Evolutionary conservation across 2,797 vertebrate species (phyloP), one percentile per base, ranked within the genome.

Genomic region (Hippoglossus hippoglossus): DNA sequence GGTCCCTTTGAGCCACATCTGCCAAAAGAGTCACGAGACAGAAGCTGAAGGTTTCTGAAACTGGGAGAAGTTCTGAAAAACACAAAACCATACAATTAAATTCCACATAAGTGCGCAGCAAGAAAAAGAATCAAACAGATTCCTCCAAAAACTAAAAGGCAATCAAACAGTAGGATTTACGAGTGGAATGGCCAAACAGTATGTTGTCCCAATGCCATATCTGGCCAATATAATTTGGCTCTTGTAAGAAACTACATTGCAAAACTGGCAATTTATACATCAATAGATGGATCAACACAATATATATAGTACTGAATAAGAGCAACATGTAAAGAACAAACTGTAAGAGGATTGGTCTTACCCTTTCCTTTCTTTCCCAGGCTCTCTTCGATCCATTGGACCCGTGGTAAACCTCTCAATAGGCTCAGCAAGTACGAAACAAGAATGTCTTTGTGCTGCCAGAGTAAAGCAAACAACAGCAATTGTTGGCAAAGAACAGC

Each of bases 341-440:
- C 13, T 62, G 16, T 85, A 82, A 87, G 81, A 86, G 79, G 88
- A 91, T 89, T 89, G 64, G 71, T 59, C 77, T 91, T 91, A 99
- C 97, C 97, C 94, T 93, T 96, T 92, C 94, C 91, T 92, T 97
- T 98, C 77, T 96, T 96, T 77, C 95, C 94, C 2, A 92, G 95
- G 92, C 92, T 96, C 88, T 99, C 97, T 92, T 99, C 98, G 69
- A 99, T 97, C 98, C 98, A 99, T 0, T 97, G 96, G 54, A 98
- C 96, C 87, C 96, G 96, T 63, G 97, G 96, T 64, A 99, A 92
- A 46, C 97, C 97, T 90, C 91, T 97, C 87, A 99, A 89, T 53
- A 99, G 95, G 67, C 94, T 96, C 76, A 99, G 94, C 72, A 99
- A 96, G 85, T 98, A 99, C 44, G 96, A 92, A 89, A 99, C 95